Evolutionary conservation across 2,888 invertebrate species (phyloP).

Genomic region (Sclerodermus sp.): DNA sequence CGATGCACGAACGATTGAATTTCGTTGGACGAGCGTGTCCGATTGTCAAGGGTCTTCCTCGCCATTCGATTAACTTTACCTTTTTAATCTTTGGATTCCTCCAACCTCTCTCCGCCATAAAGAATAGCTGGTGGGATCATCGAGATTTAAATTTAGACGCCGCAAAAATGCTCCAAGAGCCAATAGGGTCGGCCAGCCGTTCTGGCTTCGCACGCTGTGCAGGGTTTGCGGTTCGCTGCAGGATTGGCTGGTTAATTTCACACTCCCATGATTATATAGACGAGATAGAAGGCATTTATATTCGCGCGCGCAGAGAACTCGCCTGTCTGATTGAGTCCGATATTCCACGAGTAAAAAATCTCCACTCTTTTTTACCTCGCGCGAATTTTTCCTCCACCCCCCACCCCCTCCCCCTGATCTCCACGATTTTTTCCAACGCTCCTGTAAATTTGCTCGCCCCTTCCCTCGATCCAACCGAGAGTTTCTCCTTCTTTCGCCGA

Average conservation of each 20-base stretch:
- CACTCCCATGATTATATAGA: constrained; percentile 55
- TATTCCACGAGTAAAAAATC: constrained; percentile 36
- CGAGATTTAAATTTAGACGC: constrained; percentile 23
- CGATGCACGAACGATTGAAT: no score
- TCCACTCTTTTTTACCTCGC: not conserved
- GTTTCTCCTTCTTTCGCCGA: no score
- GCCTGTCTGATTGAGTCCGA: constrained; percentile 42
- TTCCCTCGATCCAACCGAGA: no score
- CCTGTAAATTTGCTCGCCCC: no score
- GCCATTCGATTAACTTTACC: no score
- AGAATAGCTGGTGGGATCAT: not conserved
- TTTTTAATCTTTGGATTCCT: no score
- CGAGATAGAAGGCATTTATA: constrained; percentile 52
- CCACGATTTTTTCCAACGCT: no score
- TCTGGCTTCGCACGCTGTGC: constrained; percentile 18
- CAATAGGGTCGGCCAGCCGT: constrained; percentile 19
- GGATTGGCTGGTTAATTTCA: constrained; percentile 54
- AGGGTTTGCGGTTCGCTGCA: constrained; percentile 47
- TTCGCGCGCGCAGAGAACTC: constrained; percentile 34
- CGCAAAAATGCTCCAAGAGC: constrained; percentile 26
- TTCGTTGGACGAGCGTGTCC: no score
- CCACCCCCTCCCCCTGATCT: no score
- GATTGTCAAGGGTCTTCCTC: no score
- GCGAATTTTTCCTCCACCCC: no score
- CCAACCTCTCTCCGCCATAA: no score